Conservation (phyloP, 2,113 vertebrate species). For the Trogon melanurus region DNA sequence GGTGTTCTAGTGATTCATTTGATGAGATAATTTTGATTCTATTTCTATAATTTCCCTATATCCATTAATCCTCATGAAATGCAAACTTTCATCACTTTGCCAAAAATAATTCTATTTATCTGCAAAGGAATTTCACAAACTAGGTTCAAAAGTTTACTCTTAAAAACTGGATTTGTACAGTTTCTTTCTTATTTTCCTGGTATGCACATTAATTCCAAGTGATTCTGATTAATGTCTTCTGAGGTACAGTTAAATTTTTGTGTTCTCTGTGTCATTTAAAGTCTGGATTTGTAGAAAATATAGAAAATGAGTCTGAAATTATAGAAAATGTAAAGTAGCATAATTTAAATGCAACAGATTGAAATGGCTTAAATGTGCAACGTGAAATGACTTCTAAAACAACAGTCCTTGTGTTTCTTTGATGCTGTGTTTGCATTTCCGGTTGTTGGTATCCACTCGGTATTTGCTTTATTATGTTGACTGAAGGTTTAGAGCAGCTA, state of each 20-base stretch:
- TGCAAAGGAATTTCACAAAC: slow-evolving; percentile 9
- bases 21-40: slow-evolving; percentile 22
- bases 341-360: neutral
- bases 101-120: slow-evolving; percentile 37
- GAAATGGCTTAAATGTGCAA: neutral
- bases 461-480: neutral
- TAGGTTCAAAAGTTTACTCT: slow-evolving; percentile 23
- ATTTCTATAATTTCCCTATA: slow-evolving; percentile 4
- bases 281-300: neutral
- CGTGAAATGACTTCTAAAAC: neutral
- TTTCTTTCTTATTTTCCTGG: neutral
- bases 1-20: neutral
- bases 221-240: neutral
- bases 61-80: slow-evolving; percentile 15
- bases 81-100: neutral
- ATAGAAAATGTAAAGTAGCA: neutral
- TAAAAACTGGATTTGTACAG: neutral
- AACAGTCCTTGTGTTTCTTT: neutral
- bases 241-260: neutral
- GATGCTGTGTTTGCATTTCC: neutral
- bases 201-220: neutral
- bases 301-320: neutral
- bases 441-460: neutral
- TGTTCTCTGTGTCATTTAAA: neutral
- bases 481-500: neutral